Conservation (phyloP, 2,113 vertebrate species). For the Aptenodytes forsteri region DNA sequence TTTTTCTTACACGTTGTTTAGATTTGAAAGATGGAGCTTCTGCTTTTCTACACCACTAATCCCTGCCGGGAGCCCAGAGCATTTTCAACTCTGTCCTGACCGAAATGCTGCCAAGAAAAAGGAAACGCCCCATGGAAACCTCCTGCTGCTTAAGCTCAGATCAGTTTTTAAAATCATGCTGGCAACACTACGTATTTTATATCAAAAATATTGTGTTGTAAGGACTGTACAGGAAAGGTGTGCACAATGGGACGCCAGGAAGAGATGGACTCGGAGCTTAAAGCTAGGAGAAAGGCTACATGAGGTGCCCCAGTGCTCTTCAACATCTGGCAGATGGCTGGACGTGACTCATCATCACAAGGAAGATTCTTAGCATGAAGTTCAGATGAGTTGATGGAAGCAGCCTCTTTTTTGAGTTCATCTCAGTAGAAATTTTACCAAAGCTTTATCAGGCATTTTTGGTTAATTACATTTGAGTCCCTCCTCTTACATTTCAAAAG, state of each 20-base stretch:
- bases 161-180: not conserved
- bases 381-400: not conserved
- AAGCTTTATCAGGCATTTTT: not conserved
- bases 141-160: not conserved
- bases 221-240: not conserved
- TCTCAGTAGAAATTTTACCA: not conserved
- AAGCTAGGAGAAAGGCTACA: not conserved
- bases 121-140: not conserved
- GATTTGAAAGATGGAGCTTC: constrained; percentile 23
- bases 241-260: not conserved
- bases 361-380: not conserved
- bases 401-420: not conserved
- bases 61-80: not conserved
- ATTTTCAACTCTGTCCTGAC: not conserved
- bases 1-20: not conserved
- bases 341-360: not conserved
- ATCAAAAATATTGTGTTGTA: not conserved
- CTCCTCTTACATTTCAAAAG: not conserved
- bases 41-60: constrained; percentile 44
- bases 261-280: not conserved
- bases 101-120: not conserved
- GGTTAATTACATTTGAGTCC: not conserved
- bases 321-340: not conserved
- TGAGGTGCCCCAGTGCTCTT: not conserved
- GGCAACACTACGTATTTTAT: fast-evolving